Conservation (phyloP, 1,140 invertebrate genomes). For the Teleopsis dalmanni region DNA sequence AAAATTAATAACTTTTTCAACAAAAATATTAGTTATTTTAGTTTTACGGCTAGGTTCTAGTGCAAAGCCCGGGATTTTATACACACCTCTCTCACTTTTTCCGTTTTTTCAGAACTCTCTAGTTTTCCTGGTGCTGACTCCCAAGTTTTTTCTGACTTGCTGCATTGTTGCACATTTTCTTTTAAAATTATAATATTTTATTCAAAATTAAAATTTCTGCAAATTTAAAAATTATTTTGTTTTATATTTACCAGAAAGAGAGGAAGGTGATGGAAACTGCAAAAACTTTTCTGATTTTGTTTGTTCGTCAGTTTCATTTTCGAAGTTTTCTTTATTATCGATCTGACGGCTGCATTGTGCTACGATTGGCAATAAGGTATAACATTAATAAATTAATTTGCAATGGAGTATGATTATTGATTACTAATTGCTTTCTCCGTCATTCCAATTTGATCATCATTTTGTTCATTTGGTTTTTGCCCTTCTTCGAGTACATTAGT, state of each 20-base stretch:
- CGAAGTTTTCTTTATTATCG: constrained; percentile 14
- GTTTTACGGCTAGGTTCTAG: too few species aligned
- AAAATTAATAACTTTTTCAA: too few species aligned
- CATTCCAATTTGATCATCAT: constrained; percentile 5
- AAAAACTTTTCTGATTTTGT: constrained; percentile 18
- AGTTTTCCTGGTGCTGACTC: constrained; percentile 26
- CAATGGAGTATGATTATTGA: too few species aligned
- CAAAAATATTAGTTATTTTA: too few species aligned
- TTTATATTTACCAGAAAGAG: constrained; percentile 12
- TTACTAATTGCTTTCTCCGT: constrained; percentile 11
- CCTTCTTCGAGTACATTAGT: constrained; percentile 11
- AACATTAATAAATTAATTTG: too few species aligned
- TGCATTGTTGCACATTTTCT: constrained; percentile 8
- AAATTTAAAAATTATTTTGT: neutral
- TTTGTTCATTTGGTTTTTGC: constrained; percentile 9
- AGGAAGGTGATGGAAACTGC: constrained; percentile 17
- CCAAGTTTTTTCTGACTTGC: constrained; percentile 24
- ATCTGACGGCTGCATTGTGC: constrained; percentile 11
- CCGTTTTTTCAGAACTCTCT: constrained; percentile 16
- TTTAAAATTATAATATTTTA: neutral
- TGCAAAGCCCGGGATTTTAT: too few species aligned
- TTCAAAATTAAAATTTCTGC: neutral
- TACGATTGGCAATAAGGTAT: constrained; percentile 1
- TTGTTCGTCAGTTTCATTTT: constrained; percentile 18
- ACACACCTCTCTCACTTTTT: constrained; percentile 17